Conservation (phyloP, 2,797 vertebrate species). For the Hippopotamyrus pictus region DNA sequence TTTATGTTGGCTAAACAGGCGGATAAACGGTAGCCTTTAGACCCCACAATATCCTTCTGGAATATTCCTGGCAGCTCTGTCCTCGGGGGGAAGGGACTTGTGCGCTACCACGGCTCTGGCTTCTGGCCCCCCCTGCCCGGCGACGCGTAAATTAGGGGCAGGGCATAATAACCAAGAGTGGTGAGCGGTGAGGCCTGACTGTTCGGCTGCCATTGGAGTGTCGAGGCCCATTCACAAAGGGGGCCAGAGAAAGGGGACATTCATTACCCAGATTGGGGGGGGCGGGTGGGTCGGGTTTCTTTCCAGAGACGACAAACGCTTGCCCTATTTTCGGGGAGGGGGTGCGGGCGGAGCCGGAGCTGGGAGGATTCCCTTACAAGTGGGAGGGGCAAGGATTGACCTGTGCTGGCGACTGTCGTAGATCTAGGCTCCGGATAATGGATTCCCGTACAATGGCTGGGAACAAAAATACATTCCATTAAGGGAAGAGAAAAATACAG, state of each 20-base stretch:
- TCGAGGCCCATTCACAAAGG: not conserved
- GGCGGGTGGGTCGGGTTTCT: not conserved
- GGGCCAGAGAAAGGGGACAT: conserved; percentile 1
- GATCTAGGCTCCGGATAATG: conserved; percentile 2
- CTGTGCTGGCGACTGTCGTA: not conserved
- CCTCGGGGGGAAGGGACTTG: not conserved
- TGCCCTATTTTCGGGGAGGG: conserved; percentile 4
- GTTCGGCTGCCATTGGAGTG: conserved; percentile 20
- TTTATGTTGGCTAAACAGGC: not conserved
- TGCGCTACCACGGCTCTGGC: not conserved
- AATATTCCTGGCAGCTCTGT: not conserved
- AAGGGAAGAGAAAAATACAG: not conserved
- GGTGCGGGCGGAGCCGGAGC: not conserved
- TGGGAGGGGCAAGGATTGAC: not conserved
- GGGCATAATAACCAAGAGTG: conserved; percentile 34
- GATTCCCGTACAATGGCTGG: not conserved
- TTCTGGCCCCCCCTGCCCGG: conserved; percentile 6
- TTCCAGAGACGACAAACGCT: not conserved
- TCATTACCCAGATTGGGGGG: conserved; percentile 5
- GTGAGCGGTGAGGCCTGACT: not conserved
- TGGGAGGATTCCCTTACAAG: conserved; percentile 7
- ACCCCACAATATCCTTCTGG: not conserved
- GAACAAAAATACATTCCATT: conserved; percentile 2
- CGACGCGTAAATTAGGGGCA: conserved; percentile 30
- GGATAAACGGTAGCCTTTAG: not conserved